Evolutionary conservation across 2,113 vertebrate species (phyloP), one percentile per base, ranked within the genome.

Genomic region (Bolborhynchus lineola): DNA sequence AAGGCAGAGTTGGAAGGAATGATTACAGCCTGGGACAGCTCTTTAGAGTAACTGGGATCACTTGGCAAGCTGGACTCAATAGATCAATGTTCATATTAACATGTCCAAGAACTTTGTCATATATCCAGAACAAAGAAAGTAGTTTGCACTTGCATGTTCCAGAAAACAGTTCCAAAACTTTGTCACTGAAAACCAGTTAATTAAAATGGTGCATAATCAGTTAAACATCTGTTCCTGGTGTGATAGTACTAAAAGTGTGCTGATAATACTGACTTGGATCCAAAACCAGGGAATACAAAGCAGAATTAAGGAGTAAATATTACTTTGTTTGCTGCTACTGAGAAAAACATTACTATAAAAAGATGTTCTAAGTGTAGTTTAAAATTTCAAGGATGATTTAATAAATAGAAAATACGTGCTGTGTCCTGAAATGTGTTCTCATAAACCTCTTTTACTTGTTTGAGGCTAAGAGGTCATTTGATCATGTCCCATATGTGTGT

Each of bases 201-300:
- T 92, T 95, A 79, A 82, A 88, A 65, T 64, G n/a, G 57, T 94
- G 29, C 17, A 60, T 82, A 87, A 88, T 94, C 72, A 68, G 83
- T 93, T 93, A 88, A 94, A 88, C 92, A 90, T 94, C 90, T 96
- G 92, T 90, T 95, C 76, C 62, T 96, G 77, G 72, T 94, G 90
- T 84, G 86, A 76, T 91, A 75, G n/a, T 86, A 37, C 77, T 86
- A 53, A 52, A 95, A 82, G 68, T 47, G 28, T 39, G 74, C 52
- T 76, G 62, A 37, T 86, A 93, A 44, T 78, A 64, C 44, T 4
- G 2, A 78, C 50, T 62, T 65, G 69, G 62, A 86, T 92, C 33
- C 47, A 75, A 79, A 96, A 86, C 5, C 31, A 55, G 57, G 29
- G 68, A 83, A 84, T 52, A 75, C 67, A 91, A 92, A 75, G 5